Conservation (phyloP, 2,888 invertebrate genomes). For the Drosophila hawaiiensis region DNA sequence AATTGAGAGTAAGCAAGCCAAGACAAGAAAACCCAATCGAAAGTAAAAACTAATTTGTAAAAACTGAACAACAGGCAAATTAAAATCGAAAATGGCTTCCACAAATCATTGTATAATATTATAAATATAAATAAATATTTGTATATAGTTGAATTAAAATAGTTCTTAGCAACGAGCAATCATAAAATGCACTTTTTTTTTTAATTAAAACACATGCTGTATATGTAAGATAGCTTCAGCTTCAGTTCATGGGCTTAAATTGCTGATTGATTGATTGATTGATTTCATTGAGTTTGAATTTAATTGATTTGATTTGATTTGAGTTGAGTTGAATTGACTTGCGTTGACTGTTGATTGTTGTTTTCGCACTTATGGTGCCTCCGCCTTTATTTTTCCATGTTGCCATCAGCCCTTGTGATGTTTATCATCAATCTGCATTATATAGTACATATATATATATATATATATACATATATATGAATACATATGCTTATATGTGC, state of each 20-base stretch:
- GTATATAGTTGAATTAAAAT: not conserved
- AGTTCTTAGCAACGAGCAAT: not conserved
- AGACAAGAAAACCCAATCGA: slow-evolving; percentile 33
- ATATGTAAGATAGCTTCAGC: slow-evolving; percentile 22
- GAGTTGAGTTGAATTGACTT: slow-evolving; percentile 42
- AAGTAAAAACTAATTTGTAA: slow-evolving; percentile 13
- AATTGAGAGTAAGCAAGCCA: slow-evolving; percentile 95
- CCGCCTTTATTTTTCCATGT: not conserved
- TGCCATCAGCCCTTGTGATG: slow-evolving; percentile 8
- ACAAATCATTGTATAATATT: not conserved
- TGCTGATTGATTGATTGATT: slow-evolving; percentile 11
- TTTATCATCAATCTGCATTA: not conserved
- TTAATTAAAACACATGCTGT: not conserved
- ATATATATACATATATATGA: not conserved
- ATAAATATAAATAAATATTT: not conserved
- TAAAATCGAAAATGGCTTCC: slow-evolving; percentile 6
- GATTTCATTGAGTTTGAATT: slow-evolving; percentile 32
- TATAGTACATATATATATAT: not conserved
- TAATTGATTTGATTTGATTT: slow-evolving; percentile 26
- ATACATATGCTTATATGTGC: not conserved
- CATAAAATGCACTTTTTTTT: not conserved
- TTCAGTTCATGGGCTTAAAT: slow-evolving; percentile 13
- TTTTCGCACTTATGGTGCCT: slow-evolving; percentile 6
- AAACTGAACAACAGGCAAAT: not conserved
- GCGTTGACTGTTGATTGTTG: slow-evolving; percentile 35